Evolutionary conservation across 1,140 invertebrate species (phyloP), one percentile per base, ranked within the genome.

Genomic region (Drosophila seguyi): DNA sequence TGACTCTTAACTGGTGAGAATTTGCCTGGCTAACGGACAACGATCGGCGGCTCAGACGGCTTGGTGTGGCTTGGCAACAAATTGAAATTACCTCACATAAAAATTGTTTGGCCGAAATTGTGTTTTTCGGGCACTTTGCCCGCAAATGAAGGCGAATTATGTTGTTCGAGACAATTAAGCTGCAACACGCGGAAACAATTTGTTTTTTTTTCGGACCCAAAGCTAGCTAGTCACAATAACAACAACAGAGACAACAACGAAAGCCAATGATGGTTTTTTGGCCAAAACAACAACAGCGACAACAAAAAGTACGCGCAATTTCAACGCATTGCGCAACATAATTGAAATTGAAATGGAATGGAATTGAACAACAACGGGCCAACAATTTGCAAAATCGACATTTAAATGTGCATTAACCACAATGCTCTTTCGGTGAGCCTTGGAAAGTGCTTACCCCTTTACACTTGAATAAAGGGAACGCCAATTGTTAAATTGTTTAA

Each of bases 351-450:
- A 72, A 71, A 48, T 34, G 62, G 31, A 66, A 60, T 80, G 72
- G 75, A 83, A 75, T 75, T 65, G 71, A 81, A 71, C 69, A 83
- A 72, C 65, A 83, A 81, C 72, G 48, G 57, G 57, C 47, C 77
- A 84, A 81, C 84, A 88, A 88, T 88, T 88, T 88, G 84, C 84
- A 80, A 84, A 90, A 81, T 88, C 73, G 85, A 78, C 84, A 88
- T 90, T 88, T 90, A 90, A 84, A 81, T 90, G 66, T 68, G 75
- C 84, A 80, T 84, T 84, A 90, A 78, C 66, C 36, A 41, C 74
- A 58, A 57, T 80, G 59, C 59, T 62, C 47, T 42, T 57, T 42
- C 25, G 50, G 57, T n/a, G 45, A 34, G 66, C 65, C 52, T 61
- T 38, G 69, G 69, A 75, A 83, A 79, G 74, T 71, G 63, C 38